Evolutionary conservation across 2,797 vertebrate genomes (phyloP).

Genomic region (Mallotus villosus): DNA sequence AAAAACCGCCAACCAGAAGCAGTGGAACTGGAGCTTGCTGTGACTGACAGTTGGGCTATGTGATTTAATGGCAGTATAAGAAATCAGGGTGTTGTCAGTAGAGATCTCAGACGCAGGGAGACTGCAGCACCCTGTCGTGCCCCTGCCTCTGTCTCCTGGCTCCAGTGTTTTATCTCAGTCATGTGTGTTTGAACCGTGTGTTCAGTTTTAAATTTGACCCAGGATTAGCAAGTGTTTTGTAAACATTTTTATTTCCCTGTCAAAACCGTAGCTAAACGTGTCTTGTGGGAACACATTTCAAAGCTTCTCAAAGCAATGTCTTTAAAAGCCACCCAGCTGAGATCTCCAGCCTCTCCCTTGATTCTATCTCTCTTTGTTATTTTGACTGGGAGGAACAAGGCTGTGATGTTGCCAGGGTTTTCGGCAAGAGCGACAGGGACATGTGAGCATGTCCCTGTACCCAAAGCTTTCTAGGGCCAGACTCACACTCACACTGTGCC

Average conservation of each 20-base stretch:
- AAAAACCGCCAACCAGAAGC: not conserved
- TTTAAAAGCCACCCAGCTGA: constrained; percentile 31
- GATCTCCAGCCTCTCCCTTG: constrained; percentile 31
- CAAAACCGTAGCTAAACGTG: constrained; percentile 13
- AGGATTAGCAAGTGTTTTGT: constrained; percentile 18
- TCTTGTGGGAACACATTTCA: constrained; percentile 15
- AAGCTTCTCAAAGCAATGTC: constrained; percentile 6
- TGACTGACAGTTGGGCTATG: constrained; percentile 12
- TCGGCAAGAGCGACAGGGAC: constrained; percentile 29
- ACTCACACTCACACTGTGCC: constrained; percentile 14
- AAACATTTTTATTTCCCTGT: constrained; percentile 15
- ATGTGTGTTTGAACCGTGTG: not conserved
- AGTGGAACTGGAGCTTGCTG: not conserved
- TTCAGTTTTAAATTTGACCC: not conserved
- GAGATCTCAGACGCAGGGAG: too few relatives aligned
- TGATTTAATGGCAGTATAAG: constrained; percentile 2
- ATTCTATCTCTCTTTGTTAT: constrained; percentile 46
- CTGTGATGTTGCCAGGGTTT: constrained; percentile 11
- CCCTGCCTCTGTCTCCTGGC: not conserved
- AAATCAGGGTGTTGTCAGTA: constrained; percentile 4
- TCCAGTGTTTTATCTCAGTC: not conserved
- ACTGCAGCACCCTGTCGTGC: not conserved
- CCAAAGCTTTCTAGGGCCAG: constrained; percentile 28
- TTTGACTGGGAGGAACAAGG: constrained; percentile 29
- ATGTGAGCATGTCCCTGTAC: constrained; percentile 1